Evolutionary conservation across 2,797 vertebrate species (phyloP).

Genomic region (Eulemur albifrons): DNA sequence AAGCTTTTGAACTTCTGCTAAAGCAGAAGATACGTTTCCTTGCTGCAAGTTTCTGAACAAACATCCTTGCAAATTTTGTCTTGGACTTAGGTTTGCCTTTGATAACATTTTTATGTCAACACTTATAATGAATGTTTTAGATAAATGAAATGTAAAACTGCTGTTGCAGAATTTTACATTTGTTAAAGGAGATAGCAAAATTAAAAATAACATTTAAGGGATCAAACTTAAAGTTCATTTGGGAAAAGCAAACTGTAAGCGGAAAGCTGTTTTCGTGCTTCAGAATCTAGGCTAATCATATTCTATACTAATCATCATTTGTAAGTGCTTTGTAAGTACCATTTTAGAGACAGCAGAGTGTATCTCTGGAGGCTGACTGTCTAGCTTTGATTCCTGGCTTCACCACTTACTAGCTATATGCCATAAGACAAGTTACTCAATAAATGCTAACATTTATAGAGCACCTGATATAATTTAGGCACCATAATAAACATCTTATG

Average conservation of each 20-base stretch:
- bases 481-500: neutral
- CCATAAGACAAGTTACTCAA: neutral
- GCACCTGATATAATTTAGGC: neutral
- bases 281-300: neutral
- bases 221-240: neutral
- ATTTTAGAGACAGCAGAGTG: neutral
- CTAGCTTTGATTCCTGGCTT: neutral
- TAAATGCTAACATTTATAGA: neutral
- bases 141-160: neutral
- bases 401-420: neutral
- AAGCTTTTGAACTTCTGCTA: neutral
- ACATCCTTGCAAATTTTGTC: constrained; percentile 21
- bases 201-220: neutral
- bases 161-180: neutral
- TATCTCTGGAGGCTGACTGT: neutral
- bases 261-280: constrained; percentile 4
- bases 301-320: neutral
- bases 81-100: neutral
- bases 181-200: neutral
- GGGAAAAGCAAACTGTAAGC: neutral
- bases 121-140: neutral
- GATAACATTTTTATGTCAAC: neutral
- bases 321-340: neutral
- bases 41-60: neutral
- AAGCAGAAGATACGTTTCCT: neutral